Base-by-base conservation (phyloP, 2,797 vertebrate species). In the Acanthurus tractus region DNA sequence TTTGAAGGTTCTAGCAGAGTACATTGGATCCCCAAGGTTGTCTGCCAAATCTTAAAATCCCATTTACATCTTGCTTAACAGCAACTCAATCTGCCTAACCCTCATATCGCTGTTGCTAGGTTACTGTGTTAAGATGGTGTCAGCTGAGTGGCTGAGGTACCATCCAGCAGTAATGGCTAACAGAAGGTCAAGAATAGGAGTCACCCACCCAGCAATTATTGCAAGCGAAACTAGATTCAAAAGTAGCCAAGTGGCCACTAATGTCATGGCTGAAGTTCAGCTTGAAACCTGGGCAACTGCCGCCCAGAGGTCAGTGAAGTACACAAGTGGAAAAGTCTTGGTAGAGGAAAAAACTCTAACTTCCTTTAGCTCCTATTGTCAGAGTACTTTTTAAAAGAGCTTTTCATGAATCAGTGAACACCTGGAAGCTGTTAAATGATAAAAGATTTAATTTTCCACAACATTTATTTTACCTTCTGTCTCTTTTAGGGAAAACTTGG, bases 61-160 rank as follows among this genome's bases (percentile, higher is more conserved):
- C 12, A n/a, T 49, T 45, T 20, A 46, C 17, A 22, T 46, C 20
- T 29, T 34, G 4, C 36, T 48, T 38, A 45, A 25, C 6, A 0
- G 0, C 52, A 6, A 29, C 44, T 22, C 25, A 48, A 50, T 25
- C 15, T 36, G 20, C 18, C n/a, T n/a, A n/a, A n/a, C n/a, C 49
- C 13, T 49, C 58, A 13, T n/a, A 14, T 29, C 63, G 53, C 11
- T 0, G 71, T 87, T 86, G 79, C 85, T 80, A 66, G 74, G 81
- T 71, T 70, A 82, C 78, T 45, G 25, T 15, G 65, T n/a, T 40
- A 22, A 63, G 58, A 36, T 17, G 9, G 38, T 46, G 62, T 65
- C 45, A 53, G 56, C 52, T 23, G 55, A 65, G 59, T 38, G 45
- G 45, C 34, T 67, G 15, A 62, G 66, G 53, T 55, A 29, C 34